These are phyloP conservation scores for Reinhardtius hippoglossoides DNA, from an alignment of 2,113 vertebrate species.

Conservation along the genomic window DNA sequence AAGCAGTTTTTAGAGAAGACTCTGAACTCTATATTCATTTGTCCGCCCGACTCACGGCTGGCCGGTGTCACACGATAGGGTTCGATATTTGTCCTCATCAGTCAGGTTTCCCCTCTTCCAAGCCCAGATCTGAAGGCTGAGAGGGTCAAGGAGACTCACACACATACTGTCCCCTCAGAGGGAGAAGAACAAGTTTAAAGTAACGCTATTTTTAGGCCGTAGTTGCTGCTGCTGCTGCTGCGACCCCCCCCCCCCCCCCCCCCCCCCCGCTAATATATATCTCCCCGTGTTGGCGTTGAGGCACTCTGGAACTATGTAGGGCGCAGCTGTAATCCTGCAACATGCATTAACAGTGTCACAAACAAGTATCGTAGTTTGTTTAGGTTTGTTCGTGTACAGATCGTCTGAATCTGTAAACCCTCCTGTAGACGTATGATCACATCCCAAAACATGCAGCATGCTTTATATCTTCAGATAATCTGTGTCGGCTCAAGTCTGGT, in stretches of 20 bases:
- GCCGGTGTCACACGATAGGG: constrained; percentile 25
- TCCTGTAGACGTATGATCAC: neutral
- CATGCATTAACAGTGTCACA: constrained; percentile 24
- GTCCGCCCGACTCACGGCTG: neutral
- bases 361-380: constrained; percentile 40
- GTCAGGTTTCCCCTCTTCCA: constrained; percentile 62
- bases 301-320: constrained; percentile 61
- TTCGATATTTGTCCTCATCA: constrained; percentile 45
- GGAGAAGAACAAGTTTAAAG: constrained; percentile 60
- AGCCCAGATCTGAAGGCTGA: constrained; percentile 59
- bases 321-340: constrained; percentile 46
- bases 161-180: constrained; percentile 42
- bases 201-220: constrained; percentile 69
- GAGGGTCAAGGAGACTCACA: constrained; percentile 60
- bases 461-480: constrained; percentile 19
- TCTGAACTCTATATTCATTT: constrained; percentile 1
- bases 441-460: constrained; percentile 30
- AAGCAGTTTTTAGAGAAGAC: neutral
- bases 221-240: constrained; percentile 31
- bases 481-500: constrained; percentile 23
- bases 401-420: neutral
- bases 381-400: constrained; percentile 11
- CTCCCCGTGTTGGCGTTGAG: constrained; percentile 47
- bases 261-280: constrained; percentile 61
- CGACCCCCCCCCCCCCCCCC: constrained; percentile 24